phyloP scores from a whole-genome alignment of 2,888 invertebrate species.

The Neria commutata region DNA sequence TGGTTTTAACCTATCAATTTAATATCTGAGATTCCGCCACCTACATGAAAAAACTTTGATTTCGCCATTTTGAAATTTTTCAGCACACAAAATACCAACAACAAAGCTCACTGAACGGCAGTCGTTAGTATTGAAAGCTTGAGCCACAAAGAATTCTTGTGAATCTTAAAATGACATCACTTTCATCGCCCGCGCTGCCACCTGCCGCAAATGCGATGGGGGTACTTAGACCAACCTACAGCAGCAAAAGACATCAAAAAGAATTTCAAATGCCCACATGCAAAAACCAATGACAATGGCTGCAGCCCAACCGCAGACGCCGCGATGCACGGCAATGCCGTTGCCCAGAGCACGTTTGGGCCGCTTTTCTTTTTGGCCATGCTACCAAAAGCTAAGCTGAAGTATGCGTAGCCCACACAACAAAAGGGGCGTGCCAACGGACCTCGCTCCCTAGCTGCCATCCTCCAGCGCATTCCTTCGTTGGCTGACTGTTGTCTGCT shows the following conservation, averaged over 20 bases:
- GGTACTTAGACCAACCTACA: slow-evolving; percentile 4
- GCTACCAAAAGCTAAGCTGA: background rate
- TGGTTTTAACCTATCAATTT: no score
- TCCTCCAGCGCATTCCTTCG: slow-evolving; percentile 18
- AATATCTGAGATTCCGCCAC: no score
- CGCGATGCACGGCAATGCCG: slow-evolving; percentile 19
- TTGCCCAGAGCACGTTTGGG: slow-evolving; percentile 10
- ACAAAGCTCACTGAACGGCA: no score
- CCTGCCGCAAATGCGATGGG: slow-evolving; percentile 30
- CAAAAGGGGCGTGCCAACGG: slow-evolving; percentile 14
- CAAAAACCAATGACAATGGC: slow-evolving; percentile 36
- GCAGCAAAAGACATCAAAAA: slow-evolving; percentile 11
- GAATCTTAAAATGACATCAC: slow-evolving; percentile 51
- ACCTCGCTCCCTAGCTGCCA: background rate
- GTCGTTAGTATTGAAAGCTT: slow-evolving; percentile 3
- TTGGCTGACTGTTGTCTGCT: slow-evolving; percentile 23
- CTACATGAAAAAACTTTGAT: background rate
- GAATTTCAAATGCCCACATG: slow-evolving; percentile 6
- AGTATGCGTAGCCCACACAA: slow-evolving; percentile 1
- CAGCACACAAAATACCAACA: background rate
- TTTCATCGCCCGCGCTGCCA: background rate
- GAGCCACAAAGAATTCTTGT: slow-evolving; percentile 49
- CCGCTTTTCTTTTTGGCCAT: background rate
- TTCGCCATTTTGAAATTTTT: slow-evolving; percentile 46
- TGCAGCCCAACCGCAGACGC: slow-evolving; percentile 1